Percentiles rank a stretch among this genome's conserved stretches.
phyloP scores from a whole-genome alignment of 2,888 invertebrate species.

The Acronicta alni region DNA sequence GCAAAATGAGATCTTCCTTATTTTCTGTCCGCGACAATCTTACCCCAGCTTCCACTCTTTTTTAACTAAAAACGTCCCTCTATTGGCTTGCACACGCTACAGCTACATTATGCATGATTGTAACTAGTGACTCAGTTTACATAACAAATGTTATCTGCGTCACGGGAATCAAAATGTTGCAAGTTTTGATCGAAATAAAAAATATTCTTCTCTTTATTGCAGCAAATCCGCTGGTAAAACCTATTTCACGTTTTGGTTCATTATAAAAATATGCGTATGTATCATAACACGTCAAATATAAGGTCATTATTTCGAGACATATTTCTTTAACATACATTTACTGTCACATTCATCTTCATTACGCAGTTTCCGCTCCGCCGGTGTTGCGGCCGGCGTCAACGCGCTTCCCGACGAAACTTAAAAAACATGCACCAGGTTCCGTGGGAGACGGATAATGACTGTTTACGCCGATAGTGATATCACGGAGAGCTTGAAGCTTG shows the following conservation, averaged over 20 bases:
- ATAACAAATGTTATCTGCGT: constrained; percentile 41
- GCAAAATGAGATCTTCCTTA: constrained; percentile 50
- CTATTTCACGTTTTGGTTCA: constrained; percentile 5
- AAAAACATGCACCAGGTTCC: constrained; percentile 57
- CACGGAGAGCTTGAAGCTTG: constrained; percentile 25
- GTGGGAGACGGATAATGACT: constrained; percentile 52
- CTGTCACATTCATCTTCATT: constrained; percentile 52
- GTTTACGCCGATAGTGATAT: constrained; percentile 48
- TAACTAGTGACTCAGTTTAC: constrained; percentile 47
- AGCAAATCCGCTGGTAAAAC: constrained; percentile 3
- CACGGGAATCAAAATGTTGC: constrained; percentile 29
- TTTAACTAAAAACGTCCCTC: constrained; percentile 28
- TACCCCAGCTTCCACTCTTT: constrained; percentile 28
- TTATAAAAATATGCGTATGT: constrained; percentile 13
- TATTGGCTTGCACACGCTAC: constrained; percentile 30
- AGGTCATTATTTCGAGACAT: constrained; percentile 30
- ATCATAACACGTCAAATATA: constrained; percentile 16
- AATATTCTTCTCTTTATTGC: constrained; percentile 1
- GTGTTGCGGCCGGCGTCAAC: constrained; percentile 38
- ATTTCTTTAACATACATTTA: constrained; percentile 43
- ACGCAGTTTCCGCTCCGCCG: constrained; percentile 48
- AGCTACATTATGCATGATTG: constrained; percentile 51
- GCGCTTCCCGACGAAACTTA: constrained; percentile 44
- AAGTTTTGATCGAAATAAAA: constrained; percentile 23
- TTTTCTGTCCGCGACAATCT: constrained; percentile 41